Conservation (phyloP, 2,113 vertebrate genomes). For the Ochotona curzoniae region DNA sequence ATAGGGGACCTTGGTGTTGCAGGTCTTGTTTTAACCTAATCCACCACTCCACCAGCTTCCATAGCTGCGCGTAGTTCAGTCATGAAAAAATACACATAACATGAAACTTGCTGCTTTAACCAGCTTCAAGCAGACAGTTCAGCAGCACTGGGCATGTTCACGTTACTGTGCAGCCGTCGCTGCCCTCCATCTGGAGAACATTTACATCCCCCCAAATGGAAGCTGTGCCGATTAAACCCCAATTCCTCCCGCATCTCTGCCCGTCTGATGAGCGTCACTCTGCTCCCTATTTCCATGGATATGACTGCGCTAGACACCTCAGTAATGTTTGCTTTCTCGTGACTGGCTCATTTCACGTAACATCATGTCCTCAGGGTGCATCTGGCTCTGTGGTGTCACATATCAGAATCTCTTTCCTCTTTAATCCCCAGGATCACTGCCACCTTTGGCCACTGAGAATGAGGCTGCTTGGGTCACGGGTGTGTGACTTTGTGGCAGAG, state of each 20-base stretch:
- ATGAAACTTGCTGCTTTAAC: neutral
- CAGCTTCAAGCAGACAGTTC: neutral
- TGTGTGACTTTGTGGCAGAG: neutral
- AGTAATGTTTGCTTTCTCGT: neutral
- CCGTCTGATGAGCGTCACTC: too few species aligned
- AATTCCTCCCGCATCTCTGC: too few species aligned
- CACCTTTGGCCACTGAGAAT: neutral
- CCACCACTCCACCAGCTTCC: too few species aligned
- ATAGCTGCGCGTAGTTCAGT: neutral
- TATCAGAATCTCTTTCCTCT: neutral
- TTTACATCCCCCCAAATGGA: neutral
- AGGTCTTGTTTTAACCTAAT: too few species aligned
- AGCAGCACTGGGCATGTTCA: fast-evolving
- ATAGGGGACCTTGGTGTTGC: too few species aligned
- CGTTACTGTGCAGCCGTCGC: fast-evolving
- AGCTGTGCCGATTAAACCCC: fast-evolving
- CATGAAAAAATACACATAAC: neutral
- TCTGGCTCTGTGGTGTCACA: fast-evolving
- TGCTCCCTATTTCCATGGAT: neutral
- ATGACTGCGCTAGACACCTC: neutral
- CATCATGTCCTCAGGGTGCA: neutral
- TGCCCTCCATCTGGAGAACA: fast-evolving
- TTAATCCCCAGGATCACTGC: neutral
- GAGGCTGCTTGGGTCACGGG: too few species aligned
- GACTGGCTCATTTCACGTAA: neutral